Percentiles rank a stretch among this genome's conserved stretches.
Evolutionary conservation across 2,888 invertebrate species (phyloP).

Genomic region (Shargacucullia verbasci): DNA sequence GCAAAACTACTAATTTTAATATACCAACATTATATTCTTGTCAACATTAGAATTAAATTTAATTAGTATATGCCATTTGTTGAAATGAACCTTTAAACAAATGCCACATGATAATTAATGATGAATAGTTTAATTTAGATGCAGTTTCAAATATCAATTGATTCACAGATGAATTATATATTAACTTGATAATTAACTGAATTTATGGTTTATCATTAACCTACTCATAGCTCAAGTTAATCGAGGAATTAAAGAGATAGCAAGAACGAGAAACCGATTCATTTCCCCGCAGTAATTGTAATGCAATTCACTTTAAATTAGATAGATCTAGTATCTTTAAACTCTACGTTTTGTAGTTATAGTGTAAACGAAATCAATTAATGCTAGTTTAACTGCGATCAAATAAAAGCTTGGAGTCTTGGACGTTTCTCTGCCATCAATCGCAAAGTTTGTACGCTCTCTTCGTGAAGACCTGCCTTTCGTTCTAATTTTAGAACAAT

Average conservation of each 20-base stretch:
- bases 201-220: conserved; percentile 16
- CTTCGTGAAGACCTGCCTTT: conserved; percentile 4
- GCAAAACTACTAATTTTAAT: conserved; percentile 29
- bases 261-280: conserved; percentile 11
- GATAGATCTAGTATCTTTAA: too few species aligned
- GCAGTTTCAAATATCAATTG: conserved; percentile 7
- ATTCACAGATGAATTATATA: conserved; percentile 1
- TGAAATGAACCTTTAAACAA: too few species aligned
- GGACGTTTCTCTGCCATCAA: conserved; percentile 9
- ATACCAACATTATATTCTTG: conserved; percentile 1
- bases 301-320: conserved; percentile 12
- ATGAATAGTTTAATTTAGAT: neutral
- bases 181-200: conserved; percentile 1
- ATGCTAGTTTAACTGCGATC: conserved; percentile 10
- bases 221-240: conserved; percentile 1
- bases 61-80: too few species aligned
- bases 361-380: conserved; percentile 21
- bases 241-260: conserved; percentile 6
- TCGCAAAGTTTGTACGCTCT: conserved; percentile 5
- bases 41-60: too few species aligned
- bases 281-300: conserved; percentile 18
- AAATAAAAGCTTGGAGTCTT: conserved; percentile 12
- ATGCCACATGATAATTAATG: neutral
- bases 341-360: too few species aligned
- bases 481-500: conserved; percentile 15